These are phyloP conservation scores for Cryptocephalus moraei DNA, from an alignment of 2,888 invertebrate genomes.

Conservation along the genomic window DNA sequence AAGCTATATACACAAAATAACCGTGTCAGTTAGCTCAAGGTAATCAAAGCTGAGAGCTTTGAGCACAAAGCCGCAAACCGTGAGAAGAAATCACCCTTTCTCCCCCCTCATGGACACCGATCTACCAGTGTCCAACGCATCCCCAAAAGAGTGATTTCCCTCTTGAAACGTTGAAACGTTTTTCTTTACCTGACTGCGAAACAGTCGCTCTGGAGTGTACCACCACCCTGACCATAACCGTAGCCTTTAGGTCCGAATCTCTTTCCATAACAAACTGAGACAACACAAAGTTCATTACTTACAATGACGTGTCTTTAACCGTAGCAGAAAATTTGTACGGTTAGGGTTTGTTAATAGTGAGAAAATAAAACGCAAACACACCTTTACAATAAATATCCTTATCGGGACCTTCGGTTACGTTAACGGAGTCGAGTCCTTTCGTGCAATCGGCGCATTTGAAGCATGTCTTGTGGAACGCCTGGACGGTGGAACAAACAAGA, in stretches of 20 bases:
- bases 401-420: slow-evolving; percentile 89
- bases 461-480: slow-evolving; percentile 86
- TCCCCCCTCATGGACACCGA: not conserved
- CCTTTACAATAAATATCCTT: slow-evolving; percentile 96
- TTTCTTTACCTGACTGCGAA: slow-evolving; percentile 60
- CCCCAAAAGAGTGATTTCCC: no score
- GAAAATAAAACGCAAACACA: slow-evolving; percentile 39
- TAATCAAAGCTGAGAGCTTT: no score
- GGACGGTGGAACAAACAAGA: slow-evolving; percentile 29
- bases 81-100: not conserved
- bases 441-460: slow-evolving; percentile 84
- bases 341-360: not conserved
- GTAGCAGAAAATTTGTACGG: no score
- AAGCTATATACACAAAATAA: slow-evolving; percentile 49
- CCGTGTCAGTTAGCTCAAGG: no score
- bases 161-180: no score
- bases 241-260: slow-evolving; percentile 96
- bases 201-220: slow-evolving; percentile 84
- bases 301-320: no score
- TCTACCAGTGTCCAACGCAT: no score
- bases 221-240: slow-evolving; percentile 94
- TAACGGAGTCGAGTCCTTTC: slow-evolving; percentile 82
- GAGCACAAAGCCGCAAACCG: not conserved
- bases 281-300: slow-evolving; percentile 4
- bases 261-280: slow-evolving; percentile 87